Percentiles rank a stretch among this genome's conserved stretches.
Evolutionary conservation across 2,888 invertebrate genomes (phyloP).

Genomic region (Diarsia mendica): DNA sequence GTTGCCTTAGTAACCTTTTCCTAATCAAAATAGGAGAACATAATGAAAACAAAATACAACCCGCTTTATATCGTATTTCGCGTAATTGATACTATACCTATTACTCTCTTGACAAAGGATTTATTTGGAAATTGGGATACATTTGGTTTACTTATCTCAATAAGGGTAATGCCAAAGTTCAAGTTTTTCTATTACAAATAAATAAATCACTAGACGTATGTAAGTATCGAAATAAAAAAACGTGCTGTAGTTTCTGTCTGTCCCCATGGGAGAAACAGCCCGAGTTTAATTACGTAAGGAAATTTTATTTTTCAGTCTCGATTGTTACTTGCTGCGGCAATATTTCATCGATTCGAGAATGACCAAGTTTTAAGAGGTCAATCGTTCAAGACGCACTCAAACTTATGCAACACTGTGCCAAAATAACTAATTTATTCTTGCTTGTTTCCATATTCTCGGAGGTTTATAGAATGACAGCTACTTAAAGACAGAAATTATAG

Average conservation of each 20-base stretch:
- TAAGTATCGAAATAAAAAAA: background rate
- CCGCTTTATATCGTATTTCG: background rate
- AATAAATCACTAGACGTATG: background rate
- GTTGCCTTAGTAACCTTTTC: background rate
- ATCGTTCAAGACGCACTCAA: conserved; percentile 13
- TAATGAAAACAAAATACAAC: background rate
- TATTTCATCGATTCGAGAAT: conserved; percentile 9
- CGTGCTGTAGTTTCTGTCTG: background rate
- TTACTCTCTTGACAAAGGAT: conserved; percentile 4
- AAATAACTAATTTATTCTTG: conserved; percentile 23
- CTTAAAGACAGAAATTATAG: no score
- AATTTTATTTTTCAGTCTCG: background rate
- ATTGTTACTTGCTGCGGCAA: conserved; percentile 9
- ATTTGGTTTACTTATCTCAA: background rate
- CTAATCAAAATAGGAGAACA: conserved; percentile 5
- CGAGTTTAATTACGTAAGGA: no score
- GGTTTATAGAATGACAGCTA: background rate
- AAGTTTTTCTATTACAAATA: background rate
- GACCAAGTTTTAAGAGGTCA: conserved; percentile 26
- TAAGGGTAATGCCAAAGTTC: background rate
- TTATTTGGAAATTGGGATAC: background rate
- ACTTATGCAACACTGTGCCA: conserved; percentile 25
- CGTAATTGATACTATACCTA: background rate
- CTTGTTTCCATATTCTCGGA: background rate
- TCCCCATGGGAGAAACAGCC: background rate